These are phyloP conservation scores for Phataginus tetradactyla DNA, from an alignment of 2,797 vertebrate genomes.

Conservation along the genomic window DNA sequence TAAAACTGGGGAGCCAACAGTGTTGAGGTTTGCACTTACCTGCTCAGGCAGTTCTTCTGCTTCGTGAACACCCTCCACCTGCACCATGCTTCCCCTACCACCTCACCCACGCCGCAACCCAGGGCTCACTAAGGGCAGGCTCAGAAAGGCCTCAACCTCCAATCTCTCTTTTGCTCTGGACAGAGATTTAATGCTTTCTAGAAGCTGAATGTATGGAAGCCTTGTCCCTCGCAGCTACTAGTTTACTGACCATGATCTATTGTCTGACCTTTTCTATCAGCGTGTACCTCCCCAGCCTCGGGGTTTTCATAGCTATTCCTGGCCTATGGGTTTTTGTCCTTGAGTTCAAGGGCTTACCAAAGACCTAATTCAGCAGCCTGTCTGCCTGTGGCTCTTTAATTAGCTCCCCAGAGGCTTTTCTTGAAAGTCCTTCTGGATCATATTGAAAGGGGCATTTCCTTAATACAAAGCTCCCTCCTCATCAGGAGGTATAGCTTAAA, in stretches of 20 bases:
- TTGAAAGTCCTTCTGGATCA: constrained; percentile 67
- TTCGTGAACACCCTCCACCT: not conserved
- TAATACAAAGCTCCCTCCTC: constrained; percentile 52
- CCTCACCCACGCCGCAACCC: not conserved
- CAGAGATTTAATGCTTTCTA: not conserved
- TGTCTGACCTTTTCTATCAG: constrained; percentile 37
- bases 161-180: not conserved
- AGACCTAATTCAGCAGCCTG: constrained; percentile 70
- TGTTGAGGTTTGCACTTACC: not conserved
- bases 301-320: not conserved
- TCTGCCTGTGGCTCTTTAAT: constrained; percentile 73
- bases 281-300: not conserved
- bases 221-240: not conserved
- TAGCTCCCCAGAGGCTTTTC: constrained; percentile 73
- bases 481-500: constrained; percentile 51
- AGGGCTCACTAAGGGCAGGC: not conserved
- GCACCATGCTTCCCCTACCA: fast-evolving
- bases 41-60: not conserved
- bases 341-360: constrained; percentile 48
- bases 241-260: not conserved
- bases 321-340: constrained; percentile 2
- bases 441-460: constrained; percentile 67
- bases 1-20: not conserved
- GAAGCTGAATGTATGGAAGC: not conserved
- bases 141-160: not conserved